phyloP scores from a whole-genome alignment of 1,140 invertebrate genomes.

The Lepidurus arcticus region DNA sequence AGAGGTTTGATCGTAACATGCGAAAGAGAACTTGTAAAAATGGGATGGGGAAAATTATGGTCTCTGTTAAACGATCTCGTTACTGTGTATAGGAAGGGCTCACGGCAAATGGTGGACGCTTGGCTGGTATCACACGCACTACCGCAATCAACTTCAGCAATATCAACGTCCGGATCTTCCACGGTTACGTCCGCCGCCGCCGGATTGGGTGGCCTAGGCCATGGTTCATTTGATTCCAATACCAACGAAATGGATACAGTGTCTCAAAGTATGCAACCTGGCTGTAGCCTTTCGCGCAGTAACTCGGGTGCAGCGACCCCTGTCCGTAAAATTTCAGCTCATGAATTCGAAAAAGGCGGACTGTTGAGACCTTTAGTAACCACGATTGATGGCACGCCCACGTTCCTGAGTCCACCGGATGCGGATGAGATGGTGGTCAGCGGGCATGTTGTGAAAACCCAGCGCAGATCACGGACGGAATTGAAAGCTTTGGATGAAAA shows the following conservation, averaged over 20 bases:
- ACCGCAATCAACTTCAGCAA: conserved; percentile 37
- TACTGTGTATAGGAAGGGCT: conserved; percentile 69
- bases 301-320: conserved; percentile 80
- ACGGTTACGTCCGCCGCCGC: conserved; percentile 50
- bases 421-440: conserved; percentile 39
- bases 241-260: conserved; percentile 2
- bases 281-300: conserved; percentile 42
- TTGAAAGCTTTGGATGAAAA: conserved; percentile 83
- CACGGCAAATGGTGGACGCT: conserved; percentile 79
- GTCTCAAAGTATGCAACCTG: conserved; percentile 23
- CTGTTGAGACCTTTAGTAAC: conserved; percentile 84
- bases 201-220: conserved; percentile 46
- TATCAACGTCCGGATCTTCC: conserved; percentile 34
- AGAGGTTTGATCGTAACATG: too few relatives aligned
- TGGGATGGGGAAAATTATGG: not conserved
- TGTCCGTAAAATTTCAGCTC: conserved; percentile 89
- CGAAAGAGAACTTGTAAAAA: not conserved
- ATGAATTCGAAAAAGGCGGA: conserved; percentile 88
- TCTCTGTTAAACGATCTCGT: not conserved
- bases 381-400: conserved; percentile 82
- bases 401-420: conserved; percentile 57
- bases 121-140: conserved; percentile 85
- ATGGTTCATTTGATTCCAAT: conserved; percentile 30
- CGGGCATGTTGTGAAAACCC: conserved; percentile 48
- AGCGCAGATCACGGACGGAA: conserved; percentile 70